Evolutionary conservation across 1,140 invertebrate genomes (phyloP).

Genomic region (Trichogramma pretiosum): DNA sequence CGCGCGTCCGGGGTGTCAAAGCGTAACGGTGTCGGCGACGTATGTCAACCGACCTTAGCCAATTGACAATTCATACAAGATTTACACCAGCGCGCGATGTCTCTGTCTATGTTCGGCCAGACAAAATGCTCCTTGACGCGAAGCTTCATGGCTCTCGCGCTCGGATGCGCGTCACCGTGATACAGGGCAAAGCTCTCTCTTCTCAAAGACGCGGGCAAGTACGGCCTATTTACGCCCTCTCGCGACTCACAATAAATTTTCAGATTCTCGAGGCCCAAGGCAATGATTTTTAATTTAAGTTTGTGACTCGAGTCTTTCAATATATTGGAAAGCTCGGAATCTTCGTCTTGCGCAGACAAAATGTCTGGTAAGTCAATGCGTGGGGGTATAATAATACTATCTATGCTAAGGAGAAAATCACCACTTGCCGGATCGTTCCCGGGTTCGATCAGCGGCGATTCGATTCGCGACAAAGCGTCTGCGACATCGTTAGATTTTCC

Average conservation of each 20-base stretch:
- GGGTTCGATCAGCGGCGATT: neutral
- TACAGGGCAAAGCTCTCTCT: too few relatives aligned
- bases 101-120: slow-evolving; percentile 2
- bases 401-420: too few relatives aligned
- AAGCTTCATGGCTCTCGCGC: too few relatives aligned
- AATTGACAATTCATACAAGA: neutral
- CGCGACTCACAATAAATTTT: neutral
- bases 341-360: too few relatives aligned
- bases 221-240: neutral
- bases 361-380: too few relatives aligned
- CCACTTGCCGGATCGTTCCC: neutral
- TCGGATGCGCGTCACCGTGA: neutral
- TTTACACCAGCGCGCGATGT: neutral
- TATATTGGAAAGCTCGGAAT: neutral
- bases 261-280: neutral
- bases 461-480: slow-evolving; percentile 19
- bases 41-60: neutral
- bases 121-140: too few relatives aligned
- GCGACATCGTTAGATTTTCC: too few relatives aligned
- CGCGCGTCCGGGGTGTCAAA: neutral
- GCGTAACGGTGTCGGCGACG: neutral
- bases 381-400: too few relatives aligned
- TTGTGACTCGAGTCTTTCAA: neutral
- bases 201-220: neutral
- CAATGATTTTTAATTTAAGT: neutral